A percentile compares a stretch with the other conserved stretches of the same genome.
These are phyloP conservation scores for Ciona savignyi DNA, from an alignment of 23 tunicate species.

Conservation along the genomic window DNA sequence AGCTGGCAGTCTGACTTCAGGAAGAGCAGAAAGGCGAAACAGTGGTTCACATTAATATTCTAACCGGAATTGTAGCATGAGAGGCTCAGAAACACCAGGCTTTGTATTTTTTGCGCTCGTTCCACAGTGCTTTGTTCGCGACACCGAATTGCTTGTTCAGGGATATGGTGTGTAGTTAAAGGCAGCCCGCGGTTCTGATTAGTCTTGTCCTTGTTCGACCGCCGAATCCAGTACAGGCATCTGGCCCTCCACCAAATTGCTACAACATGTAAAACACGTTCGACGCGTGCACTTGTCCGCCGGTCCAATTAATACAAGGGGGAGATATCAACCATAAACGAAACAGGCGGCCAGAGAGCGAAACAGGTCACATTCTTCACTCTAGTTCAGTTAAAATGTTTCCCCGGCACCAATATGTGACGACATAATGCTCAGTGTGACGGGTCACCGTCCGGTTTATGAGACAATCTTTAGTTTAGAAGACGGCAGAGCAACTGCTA, in stretches of 20 bases:
- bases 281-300: background rate
- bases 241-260: background rate
- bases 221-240: background rate
- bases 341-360: too few relatives aligned
- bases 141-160: background rate
- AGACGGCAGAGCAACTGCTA: background rate
- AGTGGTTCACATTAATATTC: too few relatives aligned
- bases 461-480: background rate
- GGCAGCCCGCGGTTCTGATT: background rate
- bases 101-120: too few relatives aligned
- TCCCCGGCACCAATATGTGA: background rate
- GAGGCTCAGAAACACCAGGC: too few relatives aligned
- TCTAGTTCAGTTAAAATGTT: background rate
- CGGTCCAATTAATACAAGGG: background rate
- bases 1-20: too few relatives aligned
- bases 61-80: too few relatives aligned
- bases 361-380: background rate
- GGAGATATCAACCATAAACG: too few relatives aligned
- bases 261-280: background rate
- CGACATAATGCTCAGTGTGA: background rate
- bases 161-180: background rate
- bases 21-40: too few relatives aligned
- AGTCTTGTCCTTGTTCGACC: too few relatives aligned
- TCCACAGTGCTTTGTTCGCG: constrained; percentile 2
- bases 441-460: background rate